Conservation (phyloP, 2,888 invertebrate species). For the Labia minor region DNA sequence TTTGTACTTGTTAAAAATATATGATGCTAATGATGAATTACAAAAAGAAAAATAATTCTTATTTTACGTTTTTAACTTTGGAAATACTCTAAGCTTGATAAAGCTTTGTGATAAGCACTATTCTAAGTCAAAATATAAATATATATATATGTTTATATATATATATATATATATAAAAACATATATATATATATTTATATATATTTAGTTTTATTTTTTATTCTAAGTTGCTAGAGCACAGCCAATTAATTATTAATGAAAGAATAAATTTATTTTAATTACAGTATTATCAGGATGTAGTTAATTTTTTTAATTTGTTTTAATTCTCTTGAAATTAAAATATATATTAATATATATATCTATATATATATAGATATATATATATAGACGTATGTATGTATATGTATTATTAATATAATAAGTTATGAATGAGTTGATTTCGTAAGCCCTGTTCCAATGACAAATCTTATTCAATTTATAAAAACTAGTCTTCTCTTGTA, state of each 20-base stretch:
- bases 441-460: background rate
- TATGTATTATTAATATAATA: no score
- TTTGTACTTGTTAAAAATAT: constrained; percentile 18
- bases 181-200: no score
- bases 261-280: background rate
- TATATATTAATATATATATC: background rate
- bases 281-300: background rate
- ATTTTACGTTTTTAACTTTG: constrained; percentile 20
- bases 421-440: background rate
- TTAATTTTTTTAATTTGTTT: background rate
- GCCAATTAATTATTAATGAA: background rate
- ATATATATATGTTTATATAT: no score
- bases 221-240: background rate
- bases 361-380: background rate
- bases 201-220: constrained; percentile 13
- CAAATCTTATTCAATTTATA: background rate
- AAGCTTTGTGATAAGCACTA: constrained; percentile 28
- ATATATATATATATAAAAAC: no score
- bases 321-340: background rate
- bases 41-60: no score
- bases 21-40: no score
- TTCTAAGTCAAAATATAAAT: constrained; percentile 26
- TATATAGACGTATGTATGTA: no score
- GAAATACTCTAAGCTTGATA: constrained; percentile 25
- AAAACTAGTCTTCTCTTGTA: background rate